Percentiles rank a stretch among this genome's conserved stretches.
Conservation (phyloP, 2,888 invertebrate genomes). For the Chymomyza amoena region DNA sequence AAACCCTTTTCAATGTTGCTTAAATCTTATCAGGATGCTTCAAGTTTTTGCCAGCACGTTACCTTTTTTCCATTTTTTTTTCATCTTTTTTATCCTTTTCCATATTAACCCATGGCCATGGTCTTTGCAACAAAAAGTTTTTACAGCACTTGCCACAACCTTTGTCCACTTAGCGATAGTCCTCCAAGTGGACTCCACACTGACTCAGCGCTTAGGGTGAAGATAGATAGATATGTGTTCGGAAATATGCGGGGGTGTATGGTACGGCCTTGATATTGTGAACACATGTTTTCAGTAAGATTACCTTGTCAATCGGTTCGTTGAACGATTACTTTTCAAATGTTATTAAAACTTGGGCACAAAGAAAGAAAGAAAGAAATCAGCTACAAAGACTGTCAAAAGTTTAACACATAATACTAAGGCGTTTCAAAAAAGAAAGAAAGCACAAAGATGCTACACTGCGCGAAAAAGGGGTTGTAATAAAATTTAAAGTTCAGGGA, state of each 20-base stretch:
- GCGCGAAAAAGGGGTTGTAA: no score
- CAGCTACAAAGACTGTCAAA: not conserved
- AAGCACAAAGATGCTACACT: not conserved
- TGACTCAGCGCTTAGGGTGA: conserved; percentile 3
- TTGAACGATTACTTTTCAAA: conserved; percentile 69
- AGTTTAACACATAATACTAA: not conserved
- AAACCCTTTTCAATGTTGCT: conserved; percentile 55
- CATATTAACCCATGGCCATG: conserved; percentile 18
- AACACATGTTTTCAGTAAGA: conserved; percentile 70
- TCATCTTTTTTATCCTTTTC: conserved; percentile 2
- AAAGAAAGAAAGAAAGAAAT: conserved; percentile 11
- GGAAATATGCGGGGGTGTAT: conserved; percentile 7
- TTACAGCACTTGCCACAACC: conserved; percentile 36
- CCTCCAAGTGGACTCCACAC: conserved; percentile 2
- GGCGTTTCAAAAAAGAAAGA: not conserved
- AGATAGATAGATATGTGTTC: not conserved
- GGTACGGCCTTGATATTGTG: conserved; percentile 59
- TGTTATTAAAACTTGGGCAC: conserved; percentile 36
- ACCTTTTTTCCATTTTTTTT: conserved; percentile 26
- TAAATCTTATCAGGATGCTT: conserved; percentile 62
- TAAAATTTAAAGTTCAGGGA: no score
- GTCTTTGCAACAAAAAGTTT: conserved; percentile 37
- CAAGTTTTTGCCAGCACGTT: conserved; percentile 52
- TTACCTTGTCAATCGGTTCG: conserved; percentile 73
- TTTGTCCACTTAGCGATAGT: conserved; percentile 32